Evolutionary conservation across 2,113 vertebrate genomes (phyloP).

Genomic region (Antechinus stuartii): DNA sequence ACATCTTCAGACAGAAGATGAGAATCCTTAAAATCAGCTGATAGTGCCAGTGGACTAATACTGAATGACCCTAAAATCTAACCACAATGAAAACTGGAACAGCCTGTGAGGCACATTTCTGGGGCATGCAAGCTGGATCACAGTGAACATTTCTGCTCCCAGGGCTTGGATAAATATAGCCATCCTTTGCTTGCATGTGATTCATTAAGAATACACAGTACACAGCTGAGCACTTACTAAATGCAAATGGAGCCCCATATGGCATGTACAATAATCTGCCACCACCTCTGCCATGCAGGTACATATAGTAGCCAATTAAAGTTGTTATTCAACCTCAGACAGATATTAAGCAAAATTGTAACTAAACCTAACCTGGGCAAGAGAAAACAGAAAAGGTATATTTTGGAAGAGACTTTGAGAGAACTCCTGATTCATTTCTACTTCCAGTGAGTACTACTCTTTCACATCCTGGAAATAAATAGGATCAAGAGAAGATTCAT

Average conservation of each 20-base stretch:
- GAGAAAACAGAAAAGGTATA: background rate
- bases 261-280: background rate
- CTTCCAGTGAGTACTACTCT: background rate
- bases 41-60: conserved; percentile 41
- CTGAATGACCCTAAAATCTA: conserved; percentile 46
- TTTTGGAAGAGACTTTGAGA: background rate
- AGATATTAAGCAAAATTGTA: background rate
- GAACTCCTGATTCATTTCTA: background rate
- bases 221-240: conserved; percentile 57
- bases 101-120: background rate
- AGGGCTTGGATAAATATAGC: conserved; percentile 45
- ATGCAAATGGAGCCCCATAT: conserved; percentile 43
- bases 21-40: conserved; percentile 23
- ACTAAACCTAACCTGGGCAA: background rate
- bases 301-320: background rate
- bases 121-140: background rate
- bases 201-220: conserved; percentile 62
- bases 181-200: background rate
- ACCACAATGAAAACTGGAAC: conserved; percentile 48
- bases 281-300: background rate
- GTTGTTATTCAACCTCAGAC: background rate
- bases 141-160: conserved; percentile 16
- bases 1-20: conserved; percentile 14
- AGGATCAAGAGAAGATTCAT: conserved; percentile 28
- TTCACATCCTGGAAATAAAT: conserved; percentile 6